Evolutionary conservation across 1,140 invertebrate genomes (phyloP).

Genomic region (Anastrepha obliqua): DNA sequence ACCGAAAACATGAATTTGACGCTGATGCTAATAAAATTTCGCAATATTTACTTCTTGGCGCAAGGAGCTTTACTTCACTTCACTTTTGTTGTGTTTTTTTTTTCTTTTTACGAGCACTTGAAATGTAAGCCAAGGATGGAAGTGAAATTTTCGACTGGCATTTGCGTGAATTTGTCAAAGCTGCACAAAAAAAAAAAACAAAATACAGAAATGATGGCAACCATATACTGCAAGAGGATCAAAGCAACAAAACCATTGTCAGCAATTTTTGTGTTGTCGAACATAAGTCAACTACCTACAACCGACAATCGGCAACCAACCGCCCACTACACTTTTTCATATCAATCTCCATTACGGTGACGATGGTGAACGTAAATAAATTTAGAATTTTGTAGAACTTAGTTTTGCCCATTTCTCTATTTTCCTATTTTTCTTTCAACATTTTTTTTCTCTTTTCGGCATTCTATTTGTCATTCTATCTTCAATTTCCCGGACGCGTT

Average conservation of each 20-base stretch:
- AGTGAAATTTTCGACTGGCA: background rate
- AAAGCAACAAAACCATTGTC: background rate
- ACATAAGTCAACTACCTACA: too few species aligned
- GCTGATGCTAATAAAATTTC: background rate
- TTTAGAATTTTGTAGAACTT: conserved; percentile 25
- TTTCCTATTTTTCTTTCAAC: background rate
- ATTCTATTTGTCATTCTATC: conserved; percentile 16
- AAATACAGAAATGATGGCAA: background rate
- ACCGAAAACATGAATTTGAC: background rate
- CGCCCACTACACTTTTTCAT: background rate
- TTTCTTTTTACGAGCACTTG: background rate
- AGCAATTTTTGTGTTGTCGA: too few species aligned
- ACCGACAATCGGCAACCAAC: background rate
- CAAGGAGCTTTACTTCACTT: background rate
- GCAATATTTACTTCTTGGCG: background rate
- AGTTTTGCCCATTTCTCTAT: conserved; percentile 13
- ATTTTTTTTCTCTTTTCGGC: background rate
- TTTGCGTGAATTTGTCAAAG: background rate
- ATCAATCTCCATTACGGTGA: background rate
- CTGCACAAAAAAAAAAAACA: background rate
- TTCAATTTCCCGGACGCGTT: conserved; percentile 37
- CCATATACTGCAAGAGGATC: background rate
- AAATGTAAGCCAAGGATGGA: background rate
- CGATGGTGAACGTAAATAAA: conserved; percentile 1
- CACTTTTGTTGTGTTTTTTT: background rate